Evolutionary conservation across 2,113 vertebrate genomes (phyloP).

Genomic region (Megaleporinus macrocephalus): DNA sequence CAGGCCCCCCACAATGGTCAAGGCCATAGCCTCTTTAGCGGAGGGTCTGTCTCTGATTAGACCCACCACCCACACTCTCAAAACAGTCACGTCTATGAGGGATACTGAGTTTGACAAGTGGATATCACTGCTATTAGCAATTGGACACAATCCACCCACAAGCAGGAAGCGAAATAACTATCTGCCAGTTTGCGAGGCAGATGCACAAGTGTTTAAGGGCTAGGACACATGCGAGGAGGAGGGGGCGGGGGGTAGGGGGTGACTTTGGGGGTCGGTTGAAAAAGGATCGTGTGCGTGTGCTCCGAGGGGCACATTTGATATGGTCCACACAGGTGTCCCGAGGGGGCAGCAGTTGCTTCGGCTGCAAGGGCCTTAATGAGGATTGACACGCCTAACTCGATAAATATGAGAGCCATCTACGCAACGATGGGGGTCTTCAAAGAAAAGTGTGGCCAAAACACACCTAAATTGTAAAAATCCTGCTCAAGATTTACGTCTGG

Average conservation of each 20-base stretch:
- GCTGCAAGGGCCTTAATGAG: conserved; percentile 50
- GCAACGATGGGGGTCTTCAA: conserved; percentile 45
- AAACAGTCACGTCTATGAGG: conserved; percentile 14
- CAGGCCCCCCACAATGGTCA: not conserved
- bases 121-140: conserved; percentile 14
- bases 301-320: conserved; percentile 51
- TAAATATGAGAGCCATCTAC: conserved; percentile 57
- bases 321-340: conserved; percentile 52
- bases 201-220: conserved; percentile 31
- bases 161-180: not conserved
- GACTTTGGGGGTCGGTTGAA: too few relatives aligned
- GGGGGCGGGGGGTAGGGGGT: not conserved
- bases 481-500: conserved; percentile 54
- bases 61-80: conserved; percentile 20
- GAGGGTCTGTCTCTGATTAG: conserved; percentile 6
- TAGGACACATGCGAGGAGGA: conserved; percentile 1
- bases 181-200: conserved; percentile 1
- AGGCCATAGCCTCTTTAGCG: conserved; percentile 17
- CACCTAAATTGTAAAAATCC: conserved; percentile 36
- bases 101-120: conserved; percentile 19
- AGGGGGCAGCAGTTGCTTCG: conserved; percentile 39
- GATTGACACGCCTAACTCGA: conserved; percentile 53
- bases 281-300: not conserved
- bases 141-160: conserved; percentile 10
- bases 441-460: conserved; percentile 9